A percentile compares a stretch with the other conserved stretches of the same genome.
These are phyloP conservation scores for Chironomus tepperi DNA, from an alignment of 1,140 invertebrate species.

Conservation along the genomic window DNA sequence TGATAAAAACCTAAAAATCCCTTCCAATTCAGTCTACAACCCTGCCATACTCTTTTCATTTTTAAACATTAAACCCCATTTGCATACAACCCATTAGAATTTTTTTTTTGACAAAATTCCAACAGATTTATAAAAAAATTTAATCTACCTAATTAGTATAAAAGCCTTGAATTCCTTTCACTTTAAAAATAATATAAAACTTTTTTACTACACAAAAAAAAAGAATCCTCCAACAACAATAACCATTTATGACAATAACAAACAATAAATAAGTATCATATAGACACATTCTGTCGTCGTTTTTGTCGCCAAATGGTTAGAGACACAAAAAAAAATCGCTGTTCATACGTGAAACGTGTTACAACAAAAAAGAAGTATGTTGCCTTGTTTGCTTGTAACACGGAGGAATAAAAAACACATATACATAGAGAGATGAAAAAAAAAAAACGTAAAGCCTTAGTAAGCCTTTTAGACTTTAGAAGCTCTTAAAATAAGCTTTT, in stretches of 20 bases:
- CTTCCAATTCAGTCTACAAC: too few relatives aligned
- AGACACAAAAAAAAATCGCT: neutral
- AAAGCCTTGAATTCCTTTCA: too few relatives aligned
- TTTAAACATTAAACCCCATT: too few relatives aligned
- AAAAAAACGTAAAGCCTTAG: neutral
- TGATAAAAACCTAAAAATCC: too few relatives aligned
- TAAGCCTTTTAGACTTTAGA: constrained; percentile 13
- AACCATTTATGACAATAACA: constrained; percentile 1
- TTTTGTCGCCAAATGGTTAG: neutral
- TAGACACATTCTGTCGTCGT: neutral
- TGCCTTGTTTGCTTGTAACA: neutral
- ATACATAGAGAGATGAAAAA: neutral
- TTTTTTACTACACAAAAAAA: too few relatives aligned
- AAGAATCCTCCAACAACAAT: too few relatives aligned
- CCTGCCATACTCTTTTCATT: too few relatives aligned
- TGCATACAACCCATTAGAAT: too few relatives aligned
- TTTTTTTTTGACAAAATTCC: too few relatives aligned
- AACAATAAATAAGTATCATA: constrained; percentile 4
- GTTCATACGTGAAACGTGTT: neutral
- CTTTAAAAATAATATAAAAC: too few relatives aligned
- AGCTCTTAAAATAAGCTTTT: neutral
- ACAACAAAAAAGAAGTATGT: neutral
- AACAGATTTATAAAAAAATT: too few relatives aligned
- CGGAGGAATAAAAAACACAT: neutral
- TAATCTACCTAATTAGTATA: too few relatives aligned